phyloP scores from a whole-genome alignment of 2,888 invertebrate species.

The Diogma glabrata region DNA sequence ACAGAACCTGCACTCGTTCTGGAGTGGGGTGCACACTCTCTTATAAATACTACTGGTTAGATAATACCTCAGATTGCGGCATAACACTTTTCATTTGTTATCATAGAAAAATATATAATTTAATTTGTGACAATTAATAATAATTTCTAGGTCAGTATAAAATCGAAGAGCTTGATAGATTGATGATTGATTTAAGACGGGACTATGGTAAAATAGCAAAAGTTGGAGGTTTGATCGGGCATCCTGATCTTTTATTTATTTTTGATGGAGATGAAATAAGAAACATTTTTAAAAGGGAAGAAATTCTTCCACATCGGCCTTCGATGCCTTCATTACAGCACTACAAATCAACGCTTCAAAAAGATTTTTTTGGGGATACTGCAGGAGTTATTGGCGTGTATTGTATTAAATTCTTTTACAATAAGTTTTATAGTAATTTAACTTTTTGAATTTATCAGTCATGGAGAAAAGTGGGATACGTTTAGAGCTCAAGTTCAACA shows the following conservation, averaged over 20 bases:
- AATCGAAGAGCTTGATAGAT: constrained; percentile 45
- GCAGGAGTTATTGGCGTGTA: constrained; percentile 66
- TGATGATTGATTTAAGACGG: constrained; percentile 42
- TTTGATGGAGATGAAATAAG: constrained; percentile 63
- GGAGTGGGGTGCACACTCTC: too few species aligned
- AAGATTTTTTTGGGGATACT: constrained; percentile 57
- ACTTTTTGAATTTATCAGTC: constrained; percentile 46
- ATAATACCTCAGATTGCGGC: too few species aligned
- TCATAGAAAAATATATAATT: not conserved
- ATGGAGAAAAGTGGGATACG: constrained; percentile 77
- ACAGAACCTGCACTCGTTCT: too few species aligned
- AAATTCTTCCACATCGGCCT: constrained; percentile 54
- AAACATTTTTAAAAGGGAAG: constrained; percentile 56
- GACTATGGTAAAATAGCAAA: constrained; percentile 49
- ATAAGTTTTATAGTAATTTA: constrained; percentile 4
- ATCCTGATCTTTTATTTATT: constrained; percentile 61
- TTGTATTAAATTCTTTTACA: constrained; percentile 30
- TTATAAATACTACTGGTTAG: too few species aligned
- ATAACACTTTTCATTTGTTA: too few species aligned
- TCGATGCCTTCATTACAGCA: constrained; percentile 62
- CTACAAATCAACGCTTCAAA: constrained; percentile 55
- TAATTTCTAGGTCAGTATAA: constrained; percentile 41
- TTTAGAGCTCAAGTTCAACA: constrained; percentile 77
- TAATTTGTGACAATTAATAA: constrained; percentile 3
- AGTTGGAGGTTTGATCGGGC: constrained; percentile 61